Evolutionary conservation across 2,797 vertebrate genomes (phyloP), one percentile per base, ranked within the genome.

Genomic region (Gila robusta): DNA sequence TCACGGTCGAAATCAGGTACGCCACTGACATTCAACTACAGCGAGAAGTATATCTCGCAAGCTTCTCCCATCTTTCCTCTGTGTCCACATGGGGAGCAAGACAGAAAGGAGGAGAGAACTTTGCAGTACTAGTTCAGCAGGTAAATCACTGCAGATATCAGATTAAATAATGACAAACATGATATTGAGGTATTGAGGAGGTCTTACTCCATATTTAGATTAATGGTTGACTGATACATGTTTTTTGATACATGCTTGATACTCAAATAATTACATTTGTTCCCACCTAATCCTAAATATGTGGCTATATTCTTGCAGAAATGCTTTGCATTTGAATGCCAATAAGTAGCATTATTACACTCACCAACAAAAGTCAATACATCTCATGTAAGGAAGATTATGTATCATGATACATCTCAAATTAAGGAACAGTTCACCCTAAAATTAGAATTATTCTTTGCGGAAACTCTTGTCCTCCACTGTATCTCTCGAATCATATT

Each of bases 11-110:
- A 87, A 91, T 88, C 87, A 67, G 70, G 87, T 85, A 87, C 54
- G 41, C 88, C 6, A 44, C 88, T 91, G 89, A 92, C 88, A 84
- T 88, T 73, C 70, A 92, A 87, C 89, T 49, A 89, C 86, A 84
- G 82, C 39, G 83, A 92, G 62, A 83, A 39, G 90, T 90, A 83
- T 78, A 52, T 89, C 14, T 59, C 72, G 14, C 86, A 79, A 85
- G 87, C 59, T 89, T 87, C 86, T 85, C 87, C 54, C 77, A 19
- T 35, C 89, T 83, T 44, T 81, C 89, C 87, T 91, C 89, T 81
- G 78, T 72, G 64, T 74, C 79, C 79, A 85, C 26, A 19, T 49
- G 66, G 83, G 52, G 16, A 77, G 41, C 37, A 64, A 73, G 54
- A 35, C 26, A 59, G 52, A 26, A 37, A n/a, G 39, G 14, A 28